Conservation (phyloP, 2,888 invertebrate genomes). For the Hypolimnas misippus region DNA sequence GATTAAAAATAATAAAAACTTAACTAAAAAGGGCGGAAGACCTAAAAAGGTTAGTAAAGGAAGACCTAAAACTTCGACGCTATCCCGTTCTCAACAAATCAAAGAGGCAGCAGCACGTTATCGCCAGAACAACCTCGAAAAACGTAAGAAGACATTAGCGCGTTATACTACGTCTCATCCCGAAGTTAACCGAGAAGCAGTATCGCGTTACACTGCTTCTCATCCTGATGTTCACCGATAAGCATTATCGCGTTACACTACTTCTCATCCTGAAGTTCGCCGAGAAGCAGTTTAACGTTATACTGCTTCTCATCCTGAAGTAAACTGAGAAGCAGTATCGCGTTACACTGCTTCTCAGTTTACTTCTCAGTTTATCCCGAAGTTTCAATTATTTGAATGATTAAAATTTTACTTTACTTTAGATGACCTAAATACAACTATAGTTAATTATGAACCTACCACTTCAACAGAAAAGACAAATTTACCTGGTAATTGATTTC, state of each 20-base stretch:
- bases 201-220: background rate
- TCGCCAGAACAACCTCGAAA: constrained; percentile 29
- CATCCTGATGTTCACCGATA: background rate
- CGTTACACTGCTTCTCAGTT: constrained; percentile 27
- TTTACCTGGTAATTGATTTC: no score
- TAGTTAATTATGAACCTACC: no score
- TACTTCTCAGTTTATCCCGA: no score
- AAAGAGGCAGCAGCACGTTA: constrained; percentile 33
- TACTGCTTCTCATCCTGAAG: background rate
- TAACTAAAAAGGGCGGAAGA: background rate
- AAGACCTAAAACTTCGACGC: constrained; percentile 7
- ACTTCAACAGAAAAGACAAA: no score
- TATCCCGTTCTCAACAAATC: constrained; percentile 10
- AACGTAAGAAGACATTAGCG: constrained; percentile 22
- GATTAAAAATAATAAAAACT: constrained; percentile 1
- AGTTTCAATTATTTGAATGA: background rate
- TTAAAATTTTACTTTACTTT: no score
- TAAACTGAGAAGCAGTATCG: background rate
- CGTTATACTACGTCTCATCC: background rate
- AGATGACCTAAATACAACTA: no score
- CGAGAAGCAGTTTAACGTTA: background rate
- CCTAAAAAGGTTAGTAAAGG: background rate
- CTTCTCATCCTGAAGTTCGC: background rate
- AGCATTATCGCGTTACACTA: background rate
- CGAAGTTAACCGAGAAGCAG: background rate